phyloP scores from a whole-genome alignment of 2,113 vertebrate species.

The Asarcornis scutulata region DNA sequence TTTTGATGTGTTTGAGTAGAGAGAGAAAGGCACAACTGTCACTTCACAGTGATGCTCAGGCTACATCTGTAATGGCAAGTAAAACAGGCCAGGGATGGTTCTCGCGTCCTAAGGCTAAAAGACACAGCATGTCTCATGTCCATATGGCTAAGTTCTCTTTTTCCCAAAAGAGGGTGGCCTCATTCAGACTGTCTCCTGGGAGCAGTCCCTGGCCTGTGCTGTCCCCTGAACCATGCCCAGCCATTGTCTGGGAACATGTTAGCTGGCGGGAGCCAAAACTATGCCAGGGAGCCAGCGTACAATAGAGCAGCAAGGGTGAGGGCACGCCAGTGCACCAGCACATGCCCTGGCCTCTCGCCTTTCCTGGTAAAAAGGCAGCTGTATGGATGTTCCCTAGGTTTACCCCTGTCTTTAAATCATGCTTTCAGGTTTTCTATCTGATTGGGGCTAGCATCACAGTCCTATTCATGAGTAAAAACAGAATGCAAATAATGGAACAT shows the following conservation, averaged over 20 bases:
- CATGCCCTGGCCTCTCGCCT: background rate
- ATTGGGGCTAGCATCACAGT: background rate
- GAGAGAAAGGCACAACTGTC: background rate
- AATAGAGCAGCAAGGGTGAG: background rate
- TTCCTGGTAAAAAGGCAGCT: background rate
- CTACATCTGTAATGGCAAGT: background rate
- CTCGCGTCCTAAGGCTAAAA: constrained; percentile 6
- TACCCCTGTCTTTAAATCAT: background rate
- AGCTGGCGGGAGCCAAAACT: constrained; percentile 2
- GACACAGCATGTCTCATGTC: background rate
- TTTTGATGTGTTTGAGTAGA: background rate
- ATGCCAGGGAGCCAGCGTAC: background rate
- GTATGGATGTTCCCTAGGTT: background rate
- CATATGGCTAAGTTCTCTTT: background rate
- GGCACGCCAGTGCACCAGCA: background rate
- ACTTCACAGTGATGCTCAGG: background rate
- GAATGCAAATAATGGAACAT: background rate
- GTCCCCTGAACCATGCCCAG: constrained; percentile 36
- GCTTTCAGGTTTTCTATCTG: background rate
- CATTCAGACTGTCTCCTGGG: background rate
- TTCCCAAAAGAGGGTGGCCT: constrained; percentile 33
- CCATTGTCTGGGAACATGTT: constrained; percentile 49
- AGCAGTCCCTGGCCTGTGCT: constrained; percentile 17
- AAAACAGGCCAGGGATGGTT: background rate
- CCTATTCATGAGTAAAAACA: background rate